A percentile compares a stretch with the other conserved stretches of the same genome.
These are phyloP conservation scores for Phenganax subtilis DNA, from an alignment of 92 coral and sea anemone species.

Conservation along the genomic window DNA sequence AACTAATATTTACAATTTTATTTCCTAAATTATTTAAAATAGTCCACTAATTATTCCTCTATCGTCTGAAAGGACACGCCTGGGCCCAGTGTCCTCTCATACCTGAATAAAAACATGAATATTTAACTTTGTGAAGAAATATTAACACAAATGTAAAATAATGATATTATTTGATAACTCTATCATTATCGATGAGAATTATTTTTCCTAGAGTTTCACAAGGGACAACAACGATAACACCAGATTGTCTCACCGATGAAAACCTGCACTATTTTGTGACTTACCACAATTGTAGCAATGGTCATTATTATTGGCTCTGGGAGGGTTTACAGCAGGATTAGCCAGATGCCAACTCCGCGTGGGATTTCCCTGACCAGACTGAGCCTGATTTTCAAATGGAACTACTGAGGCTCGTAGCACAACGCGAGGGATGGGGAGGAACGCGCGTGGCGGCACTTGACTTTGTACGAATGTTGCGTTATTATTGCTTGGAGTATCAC, in stretches of 20 bases:
- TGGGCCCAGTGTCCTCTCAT: constrained; percentile 92
- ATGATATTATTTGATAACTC: neutral
- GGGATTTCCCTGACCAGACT: neutral
- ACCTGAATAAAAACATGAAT: constrained; percentile 50
- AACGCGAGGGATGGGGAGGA: neutral
- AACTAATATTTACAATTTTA: constrained; percentile 1
- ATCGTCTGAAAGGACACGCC: constrained; percentile 70
- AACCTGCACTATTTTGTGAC: neutral
- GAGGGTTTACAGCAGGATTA: neutral
- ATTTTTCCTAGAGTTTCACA: neutral
- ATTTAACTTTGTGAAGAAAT: neutral
- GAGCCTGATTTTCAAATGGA: constrained; percentile 18
- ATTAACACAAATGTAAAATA: too few relatives aligned
- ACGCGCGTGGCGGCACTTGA: constrained; percentile 2
- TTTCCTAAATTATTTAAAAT: neutral
- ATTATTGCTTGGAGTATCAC: neutral
- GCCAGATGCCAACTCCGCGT: constrained; percentile 8
- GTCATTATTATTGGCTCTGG: constrained; percentile 55
- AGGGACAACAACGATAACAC: neutral
- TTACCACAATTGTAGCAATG: constrained; percentile 71
- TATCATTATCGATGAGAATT: neutral
- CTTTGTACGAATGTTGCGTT: constrained; percentile 16
- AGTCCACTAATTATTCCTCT: neutral
- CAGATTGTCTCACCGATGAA: neutral
- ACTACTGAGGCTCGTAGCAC: constrained; percentile 10